Base-by-base conservation (phyloP, 2,797 vertebrate species). In the Diglossa cyanea region DNA sequence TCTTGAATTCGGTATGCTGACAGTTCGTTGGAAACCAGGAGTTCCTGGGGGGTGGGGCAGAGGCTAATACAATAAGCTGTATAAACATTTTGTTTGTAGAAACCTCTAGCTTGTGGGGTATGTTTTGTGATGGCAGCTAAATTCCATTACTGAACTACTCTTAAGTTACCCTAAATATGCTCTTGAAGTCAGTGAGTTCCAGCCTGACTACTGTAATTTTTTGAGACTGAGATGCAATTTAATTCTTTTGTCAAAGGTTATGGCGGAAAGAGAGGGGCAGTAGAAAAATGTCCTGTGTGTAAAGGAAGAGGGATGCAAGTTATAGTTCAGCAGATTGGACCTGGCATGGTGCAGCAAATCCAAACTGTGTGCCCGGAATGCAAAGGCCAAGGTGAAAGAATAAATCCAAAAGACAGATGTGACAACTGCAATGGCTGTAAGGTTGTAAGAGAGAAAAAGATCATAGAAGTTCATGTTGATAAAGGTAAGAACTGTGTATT, bases 291-390 rank as follows among this genome's bases (percentile, higher is more conserved):
- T 63, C 98, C 98, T 7, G 96, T 95, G 17, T 99, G 99, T 97
- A 99, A 99, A 98, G 99, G 99, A 85, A 98, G 98, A 89, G 99
- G 99, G 5, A 97, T 99, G 79, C 98, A 99, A 96, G 93, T 99
- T 42, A 98, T 98, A 61, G 98, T 99, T 40, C 99, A 99, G 93
- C 99, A 99, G 97, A 98, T 99, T 7, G 99, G 99, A 42, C 99
- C 99, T 4, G 99, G 99, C 75, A 99, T 99, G 99, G 99, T 99
- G 67, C 99, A 99, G 96, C 99, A 99, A 98, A 99, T 99, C 78
- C 99, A 99, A 75, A 99, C 98, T 16, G 98, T 99, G 97, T 99
- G 99, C 93, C 42, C 98, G 2, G 99, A 99, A 72, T 99, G 99
- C 96, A 98, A 99, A 96, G 99, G 99, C 82, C 99, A 99, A 96